Percentiles rank a stretch among this genome's conserved stretches.
These are phyloP conservation scores for Dilophus febrilis DNA, from an alignment of 2,888 invertebrate genomes.

Conservation along the genomic window DNA sequence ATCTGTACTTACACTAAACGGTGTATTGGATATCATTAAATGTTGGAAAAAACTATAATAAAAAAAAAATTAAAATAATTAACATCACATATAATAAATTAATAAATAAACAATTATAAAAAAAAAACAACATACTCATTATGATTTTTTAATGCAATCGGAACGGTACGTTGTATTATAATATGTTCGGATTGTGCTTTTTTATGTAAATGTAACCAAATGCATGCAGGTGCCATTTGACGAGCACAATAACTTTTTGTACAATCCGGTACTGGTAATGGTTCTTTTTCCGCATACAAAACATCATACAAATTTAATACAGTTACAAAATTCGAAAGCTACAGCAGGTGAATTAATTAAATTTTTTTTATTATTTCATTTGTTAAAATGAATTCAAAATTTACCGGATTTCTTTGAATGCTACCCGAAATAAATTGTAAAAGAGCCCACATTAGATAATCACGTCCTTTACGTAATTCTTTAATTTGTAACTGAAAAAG, in stretches of 20 bases:
- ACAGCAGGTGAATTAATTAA: no score
- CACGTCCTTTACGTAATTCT: slow-evolving; percentile 76
- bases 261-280: slow-evolving; percentile 76
- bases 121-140: slow-evolving; percentile 45
- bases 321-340: slow-evolving; percentile 71
- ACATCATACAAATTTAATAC: slow-evolving; percentile 82
- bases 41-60: slow-evolving; percentile 63
- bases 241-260: slow-evolving; percentile 66
- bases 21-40: slow-evolving; percentile 50
- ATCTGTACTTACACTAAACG: slow-evolving; percentile 64
- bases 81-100: slow-evolving; percentile 3
- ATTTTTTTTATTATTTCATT: not conserved
- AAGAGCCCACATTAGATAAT: slow-evolving; percentile 98
- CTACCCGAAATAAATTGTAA: slow-evolving; percentile 94
- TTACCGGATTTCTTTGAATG: slow-evolving; percentile 79
- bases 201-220: slow-evolving; percentile 90
- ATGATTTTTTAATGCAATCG: slow-evolving; percentile 64
- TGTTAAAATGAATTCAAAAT: slow-evolving; percentile 14
- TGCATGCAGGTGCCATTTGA: slow-evolving; percentile 78
- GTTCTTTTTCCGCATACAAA: slow-evolving; percentile 82
- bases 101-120: slow-evolving; percentile 1
- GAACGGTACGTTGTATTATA: slow-evolving; percentile 59
- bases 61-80: not conserved
- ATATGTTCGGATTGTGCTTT: slow-evolving; percentile 80
- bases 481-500: slow-evolving; percentile 45